Evolutionary conservation across 2,113 vertebrate genomes (phyloP).

Genomic region (cat (Felis catus)): DNA sequence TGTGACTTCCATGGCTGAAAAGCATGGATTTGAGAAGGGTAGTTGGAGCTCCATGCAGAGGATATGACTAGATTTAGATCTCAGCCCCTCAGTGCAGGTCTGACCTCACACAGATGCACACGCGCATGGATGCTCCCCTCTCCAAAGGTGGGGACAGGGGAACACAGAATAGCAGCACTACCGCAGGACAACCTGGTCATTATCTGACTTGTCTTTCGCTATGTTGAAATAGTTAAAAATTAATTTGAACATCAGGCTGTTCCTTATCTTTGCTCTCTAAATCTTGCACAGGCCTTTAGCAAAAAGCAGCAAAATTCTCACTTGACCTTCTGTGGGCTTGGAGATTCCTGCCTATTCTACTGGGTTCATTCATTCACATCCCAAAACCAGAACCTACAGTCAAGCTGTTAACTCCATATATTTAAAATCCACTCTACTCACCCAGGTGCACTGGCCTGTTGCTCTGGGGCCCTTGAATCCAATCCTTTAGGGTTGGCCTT

Average conservation of each 20-base stretch:
- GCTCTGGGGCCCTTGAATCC: background rate
- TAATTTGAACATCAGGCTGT: background rate
- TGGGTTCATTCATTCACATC: background rate
- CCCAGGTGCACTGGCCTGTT: background rate
- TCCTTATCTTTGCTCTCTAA: background rate
- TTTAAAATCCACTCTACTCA: constrained; percentile 64
- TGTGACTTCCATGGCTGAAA: background rate
- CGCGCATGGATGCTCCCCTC: accelerated
- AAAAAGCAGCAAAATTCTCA: constrained; percentile 1
- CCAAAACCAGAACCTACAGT: background rate
- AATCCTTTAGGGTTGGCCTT: background rate
- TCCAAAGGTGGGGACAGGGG: background rate
- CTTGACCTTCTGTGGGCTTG: background rate
- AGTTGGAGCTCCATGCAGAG: background rate
- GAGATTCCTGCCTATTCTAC: background rate
- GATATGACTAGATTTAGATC: background rate
- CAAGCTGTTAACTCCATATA: background rate
- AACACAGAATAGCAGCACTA: background rate
- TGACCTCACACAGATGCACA: background rate
- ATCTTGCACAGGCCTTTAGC: background rate
- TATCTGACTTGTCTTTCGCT: background rate
- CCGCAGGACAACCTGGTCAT: background rate
- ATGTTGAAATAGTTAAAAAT: background rate
- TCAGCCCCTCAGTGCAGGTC: background rate
- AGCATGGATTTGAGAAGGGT: background rate